Base-by-base conservation (phyloP, 2,888 invertebrate genomes). In the Uropetala carovei region DNA sequence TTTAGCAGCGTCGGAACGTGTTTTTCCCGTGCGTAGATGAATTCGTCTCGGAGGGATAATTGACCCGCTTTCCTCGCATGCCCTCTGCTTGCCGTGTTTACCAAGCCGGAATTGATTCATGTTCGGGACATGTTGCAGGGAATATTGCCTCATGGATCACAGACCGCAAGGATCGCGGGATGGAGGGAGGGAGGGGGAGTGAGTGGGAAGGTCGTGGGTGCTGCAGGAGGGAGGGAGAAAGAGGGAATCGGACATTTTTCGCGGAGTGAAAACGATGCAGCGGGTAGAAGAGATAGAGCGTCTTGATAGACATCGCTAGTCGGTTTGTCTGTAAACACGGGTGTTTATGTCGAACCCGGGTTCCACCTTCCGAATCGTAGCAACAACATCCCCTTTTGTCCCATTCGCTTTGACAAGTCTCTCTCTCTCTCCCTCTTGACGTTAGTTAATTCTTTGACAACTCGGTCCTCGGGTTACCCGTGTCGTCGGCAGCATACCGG, bases 361-460 rank as follows among this genome's bases (percentile, higher is more conserved):
- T 22, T 85, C 57, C 85, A 4, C 85, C 58, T 85, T 85, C 58
- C 85, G 85, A 85, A 57, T 85, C 85, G 57, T 11, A 16, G 64
- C 64, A n/a, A 57, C 83, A 57, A 43, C 83, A 43, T 83, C 14
- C 18, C 83, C 83, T 57, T 85, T 85, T 85, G 57, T 85, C 58
- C 85, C 85, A 22, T 22, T 58, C 82, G 22, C 68, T 68, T 68
- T 68, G 64, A 68, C 89, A n/a, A n/a, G 89, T 68, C 89, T 5
- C 16, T 86, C 60, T 27, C 86, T 64, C 89, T 5, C 16, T 86
- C 60, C 27, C 86, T 64, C 64, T 18, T 14, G 64, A 68, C 89
- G 43, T 64, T 89, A 64, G 64, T 68, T 89, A 89, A 56, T 89
- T 64, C 89, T 89, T 43, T 89, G 64, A 64, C 89, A 89, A 64